These are phyloP conservation scores for Sinocyclocheilus anshuiensis DNA, from an alignment of 2,113 vertebrate species.

Conservation along the genomic window DNA sequence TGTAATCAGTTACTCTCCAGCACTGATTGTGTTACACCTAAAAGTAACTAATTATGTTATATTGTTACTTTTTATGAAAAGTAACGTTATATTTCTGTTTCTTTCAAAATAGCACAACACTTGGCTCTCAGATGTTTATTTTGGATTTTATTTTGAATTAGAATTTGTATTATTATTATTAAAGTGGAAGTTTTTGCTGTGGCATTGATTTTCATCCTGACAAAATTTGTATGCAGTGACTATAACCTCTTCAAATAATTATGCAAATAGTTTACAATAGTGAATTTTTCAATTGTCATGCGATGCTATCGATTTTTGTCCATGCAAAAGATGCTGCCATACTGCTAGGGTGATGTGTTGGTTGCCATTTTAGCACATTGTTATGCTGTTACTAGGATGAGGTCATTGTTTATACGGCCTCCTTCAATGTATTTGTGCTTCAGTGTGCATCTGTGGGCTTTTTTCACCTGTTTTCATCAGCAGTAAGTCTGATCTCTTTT, in stretches of 20 bases:
- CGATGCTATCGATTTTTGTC: background rate
- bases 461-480: background rate
- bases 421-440: too few species aligned
- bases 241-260: background rate
- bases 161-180: background rate
- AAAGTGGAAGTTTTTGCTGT: background rate
- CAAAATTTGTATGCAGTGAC: background rate
- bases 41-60: too few species aligned
- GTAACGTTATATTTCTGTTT: too few species aligned
- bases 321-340: background rate
- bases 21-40: too few species aligned
- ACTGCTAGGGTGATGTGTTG: too few species aligned
- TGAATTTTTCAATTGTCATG: background rate
- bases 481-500: background rate
- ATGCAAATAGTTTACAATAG: too few species aligned
- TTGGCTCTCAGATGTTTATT: background rate
- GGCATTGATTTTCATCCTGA: background rate
- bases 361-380: too few species aligned
- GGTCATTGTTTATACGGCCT: background rate
- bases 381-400: background rate
- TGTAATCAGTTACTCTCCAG: too few species aligned
- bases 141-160: too few species aligned
- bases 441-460: background rate
- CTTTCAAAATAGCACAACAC: background rate
- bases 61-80: too few species aligned